Base-by-base conservation (phyloP, 2,113 vertebrate species). In the Cynoglossus semilaevis region DNA sequence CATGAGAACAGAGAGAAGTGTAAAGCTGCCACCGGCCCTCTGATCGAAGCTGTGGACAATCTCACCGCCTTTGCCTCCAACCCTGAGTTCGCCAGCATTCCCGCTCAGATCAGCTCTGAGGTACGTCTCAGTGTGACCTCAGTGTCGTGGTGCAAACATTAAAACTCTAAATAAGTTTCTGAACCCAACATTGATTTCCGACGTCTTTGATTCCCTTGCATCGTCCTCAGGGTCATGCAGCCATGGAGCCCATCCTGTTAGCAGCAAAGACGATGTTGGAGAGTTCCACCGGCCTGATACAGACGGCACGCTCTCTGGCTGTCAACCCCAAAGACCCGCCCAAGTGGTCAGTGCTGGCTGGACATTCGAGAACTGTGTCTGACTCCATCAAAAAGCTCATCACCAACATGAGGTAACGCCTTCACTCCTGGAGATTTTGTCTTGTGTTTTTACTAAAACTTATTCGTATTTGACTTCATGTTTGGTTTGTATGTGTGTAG, bases 301-400 rank as follows among this genome's bases (percentile, higher is more conserved):
- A 97, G 87, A 98, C 95, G 0, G 96, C 96, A 0, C 93, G 95
- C 51, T 96, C 95, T 4, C 89, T 99, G 46, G 95, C 96, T 0
- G 95, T 97, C 85, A 98, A 99, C 71, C 96, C 96, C 46, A 95
- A 96, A 85, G 96, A 99, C 67, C 96, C 96, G 0, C 95, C 94
- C 0, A 94, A 94, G 81, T 99, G 96, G 96, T 98, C 95, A 0
- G 94, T 98, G 63, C 88, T 99, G 40, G 96, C 96, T 0, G 89
- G 96, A 40, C 96, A 98, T 80, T 98, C 96, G 0, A 93, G 95
- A n/a, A 98, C 95, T 0, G 94, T 99, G 72, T 98, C 96, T 0
- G 96, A 99, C 70, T 99, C 96, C 71, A 99, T 99, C 86, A 99
- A 99, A 92, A 98, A 96, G 51, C 92, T 99, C 8, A 99, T 99